These are phyloP conservation scores for Scleropages formosus DNA, from an alignment of 2,797 vertebrate genomes.

Conservation along the genomic window DNA sequence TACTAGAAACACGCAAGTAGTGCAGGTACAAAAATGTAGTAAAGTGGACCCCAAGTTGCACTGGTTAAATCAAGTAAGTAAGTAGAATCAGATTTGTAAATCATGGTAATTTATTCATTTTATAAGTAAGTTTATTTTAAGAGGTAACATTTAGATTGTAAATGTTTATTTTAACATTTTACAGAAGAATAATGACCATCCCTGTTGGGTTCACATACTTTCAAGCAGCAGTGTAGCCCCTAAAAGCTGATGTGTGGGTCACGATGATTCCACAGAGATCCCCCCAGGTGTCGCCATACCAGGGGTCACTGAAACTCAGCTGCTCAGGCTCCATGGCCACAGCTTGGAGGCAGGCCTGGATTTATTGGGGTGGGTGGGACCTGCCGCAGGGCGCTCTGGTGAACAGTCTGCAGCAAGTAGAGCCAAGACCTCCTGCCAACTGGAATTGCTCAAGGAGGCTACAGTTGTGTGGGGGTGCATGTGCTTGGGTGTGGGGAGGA, in stretches of 20 bases:
- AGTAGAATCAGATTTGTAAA: too few relatives aligned
- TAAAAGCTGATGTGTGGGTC: constrained; percentile 22
- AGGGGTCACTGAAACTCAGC: constrained; percentile 19
- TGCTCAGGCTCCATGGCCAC: constrained; percentile 27
- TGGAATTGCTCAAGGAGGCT: neutral
- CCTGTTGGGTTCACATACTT: too few relatives aligned
- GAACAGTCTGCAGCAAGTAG: constrained; percentile 30
- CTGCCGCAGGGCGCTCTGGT: constrained; percentile 32
- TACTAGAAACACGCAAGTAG: too few relatives aligned
- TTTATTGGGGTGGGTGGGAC: constrained; percentile 30
- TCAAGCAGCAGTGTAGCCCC: too few relatives aligned
- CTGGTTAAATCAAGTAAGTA: too few relatives aligned
- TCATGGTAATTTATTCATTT: too few relatives aligned
- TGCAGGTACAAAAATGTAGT: too few relatives aligned
- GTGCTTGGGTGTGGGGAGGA: neutral
- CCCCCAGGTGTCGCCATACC: constrained; percentile 30
- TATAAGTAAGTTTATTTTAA: too few relatives aligned
- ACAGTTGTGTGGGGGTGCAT: neutral
- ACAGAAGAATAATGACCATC: too few relatives aligned
- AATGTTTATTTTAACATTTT: too few relatives aligned
- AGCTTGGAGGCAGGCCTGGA: constrained; percentile 9
- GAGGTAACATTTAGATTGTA: too few relatives aligned
- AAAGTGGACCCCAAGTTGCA: too few relatives aligned
- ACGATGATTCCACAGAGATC: constrained; percentile 25
- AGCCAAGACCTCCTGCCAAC: constrained; percentile 27